Percentiles rank a stretch among this genome's conserved stretches.
Evolutionary conservation across 1,140 invertebrate genomes (phyloP).

Genomic region (Venturia canescens): DNA sequence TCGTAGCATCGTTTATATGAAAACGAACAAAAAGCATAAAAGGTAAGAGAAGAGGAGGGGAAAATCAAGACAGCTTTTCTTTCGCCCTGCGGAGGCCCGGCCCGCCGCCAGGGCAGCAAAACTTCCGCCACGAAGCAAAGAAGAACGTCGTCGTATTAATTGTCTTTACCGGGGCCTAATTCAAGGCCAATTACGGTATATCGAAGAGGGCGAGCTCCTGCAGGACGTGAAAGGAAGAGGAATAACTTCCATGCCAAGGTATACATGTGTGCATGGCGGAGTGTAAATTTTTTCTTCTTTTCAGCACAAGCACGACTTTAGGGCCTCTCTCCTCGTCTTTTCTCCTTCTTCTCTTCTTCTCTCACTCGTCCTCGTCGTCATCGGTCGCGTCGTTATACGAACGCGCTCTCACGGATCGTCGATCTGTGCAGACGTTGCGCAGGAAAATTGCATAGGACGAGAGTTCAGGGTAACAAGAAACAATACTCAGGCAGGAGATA

Average conservation of each 20-base stretch:
- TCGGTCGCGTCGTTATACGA: not conserved
- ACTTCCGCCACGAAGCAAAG: conserved; percentile 9
- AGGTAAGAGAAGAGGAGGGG: conserved; percentile 2
- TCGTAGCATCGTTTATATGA: conserved; percentile 2
- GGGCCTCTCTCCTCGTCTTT: not conserved
- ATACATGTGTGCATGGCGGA: not conserved
- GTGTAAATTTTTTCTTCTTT: conserved; percentile 4
- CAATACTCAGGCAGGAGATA: not conserved
- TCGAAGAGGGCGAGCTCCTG: conserved; percentile 38
- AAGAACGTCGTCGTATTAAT: conserved; percentile 52
- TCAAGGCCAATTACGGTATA: conserved; percentile 62
- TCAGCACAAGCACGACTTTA: not conserved
- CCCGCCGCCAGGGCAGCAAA: not conserved
- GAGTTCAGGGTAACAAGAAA: conserved; percentile 4
- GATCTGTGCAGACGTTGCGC: conserved; percentile 17
- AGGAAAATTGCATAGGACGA: conserved; percentile 25
- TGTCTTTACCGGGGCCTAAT: conserved; percentile 59
- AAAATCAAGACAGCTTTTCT: conserved; percentile 11
- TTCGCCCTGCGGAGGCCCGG: not conserved
- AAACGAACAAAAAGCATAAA: not conserved
- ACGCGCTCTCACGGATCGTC: conserved; percentile 35
- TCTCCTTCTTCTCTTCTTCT: not conserved
- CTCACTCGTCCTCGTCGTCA: not conserved
- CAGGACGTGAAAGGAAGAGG: not conserved
- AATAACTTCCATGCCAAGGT: not conserved